phyloP scores from a whole-genome alignment of 2,113 vertebrate species.

The Oreotrochilus melanogaster region DNA sequence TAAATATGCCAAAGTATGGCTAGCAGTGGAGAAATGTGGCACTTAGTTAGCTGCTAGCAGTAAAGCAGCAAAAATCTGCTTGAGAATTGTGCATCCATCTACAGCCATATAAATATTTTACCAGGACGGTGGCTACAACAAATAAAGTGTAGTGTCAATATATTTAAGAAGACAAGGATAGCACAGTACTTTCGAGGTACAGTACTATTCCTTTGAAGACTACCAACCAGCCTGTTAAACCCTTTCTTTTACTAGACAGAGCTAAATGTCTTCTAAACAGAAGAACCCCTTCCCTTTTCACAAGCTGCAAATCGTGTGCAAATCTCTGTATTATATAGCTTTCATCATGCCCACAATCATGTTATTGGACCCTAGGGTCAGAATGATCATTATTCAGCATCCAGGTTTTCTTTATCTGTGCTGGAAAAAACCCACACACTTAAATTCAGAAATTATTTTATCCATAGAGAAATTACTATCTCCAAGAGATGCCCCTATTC shows the following conservation, averaged over 20 bases:
- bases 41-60: not conserved
- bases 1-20: not conserved
- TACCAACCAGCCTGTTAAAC: not conserved
- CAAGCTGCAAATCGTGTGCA: not conserved
- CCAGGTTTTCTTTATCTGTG: not conserved
- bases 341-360: not conserved
- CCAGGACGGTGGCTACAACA: not conserved
- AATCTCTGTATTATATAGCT: not conserved
- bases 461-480: not conserved
- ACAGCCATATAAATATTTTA: not conserved
- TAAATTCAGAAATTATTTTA: slow-evolving; percentile 3
- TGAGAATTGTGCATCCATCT: not conserved
- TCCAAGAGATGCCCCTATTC: not conserved
- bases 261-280: not conserved
- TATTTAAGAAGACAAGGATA: not conserved
- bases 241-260: not conserved
- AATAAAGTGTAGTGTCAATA: not conserved
- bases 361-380: not conserved
- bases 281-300: not conserved
- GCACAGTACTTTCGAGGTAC: not conserved
- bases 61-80: not conserved
- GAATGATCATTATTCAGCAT: not conserved
- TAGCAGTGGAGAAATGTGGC: not conserved
- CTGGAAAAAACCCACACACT: not conserved
- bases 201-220: not conserved